Conservation (phyloP, 2,888 invertebrate species). For the Netelia melanura region DNA sequence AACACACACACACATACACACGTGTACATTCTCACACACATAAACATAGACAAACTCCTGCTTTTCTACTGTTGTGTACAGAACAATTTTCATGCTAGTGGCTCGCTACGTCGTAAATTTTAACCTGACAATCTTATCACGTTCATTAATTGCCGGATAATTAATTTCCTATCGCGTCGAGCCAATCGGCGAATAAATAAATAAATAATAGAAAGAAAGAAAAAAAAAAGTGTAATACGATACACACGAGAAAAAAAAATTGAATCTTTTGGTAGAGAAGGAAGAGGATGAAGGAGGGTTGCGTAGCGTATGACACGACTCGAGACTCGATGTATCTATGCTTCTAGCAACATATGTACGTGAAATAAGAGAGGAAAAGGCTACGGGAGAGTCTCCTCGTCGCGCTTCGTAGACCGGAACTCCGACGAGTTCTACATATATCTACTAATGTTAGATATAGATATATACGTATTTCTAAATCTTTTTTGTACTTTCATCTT, state of each 20-base stretch:
- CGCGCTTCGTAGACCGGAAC: conserved; percentile 75
- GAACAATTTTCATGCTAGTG: conserved; percentile 30
- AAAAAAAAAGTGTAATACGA: conserved; percentile 12
- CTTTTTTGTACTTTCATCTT: conserved; percentile 45
- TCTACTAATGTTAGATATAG: not conserved
- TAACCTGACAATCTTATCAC: conserved; percentile 57
- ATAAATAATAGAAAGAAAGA: conserved; percentile 20
- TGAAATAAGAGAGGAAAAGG: conserved; percentile 19
- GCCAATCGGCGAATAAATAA: conserved; percentile 41
- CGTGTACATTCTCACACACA: not conserved
- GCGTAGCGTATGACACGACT: not conserved
- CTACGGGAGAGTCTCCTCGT: conserved; percentile 67
- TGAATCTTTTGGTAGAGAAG: not conserved
- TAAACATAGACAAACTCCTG: not conserved
- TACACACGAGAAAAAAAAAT: not conserved
- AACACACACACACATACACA: not conserved
- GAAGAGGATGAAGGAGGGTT: too few species aligned
- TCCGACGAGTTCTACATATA: conserved; percentile 54
- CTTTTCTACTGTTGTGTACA: not conserved
- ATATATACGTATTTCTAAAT: conserved; percentile 36
- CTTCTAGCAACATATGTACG: not conserved
- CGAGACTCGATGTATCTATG: conserved; percentile 1
- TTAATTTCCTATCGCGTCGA: conserved; percentile 49
- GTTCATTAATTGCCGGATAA: conserved; percentile 61
- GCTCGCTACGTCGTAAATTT: conserved; percentile 28